Percentiles rank a stretch among this genome's conserved stretches.
Evolutionary conservation across 2,888 invertebrate species (phyloP).

Genomic region (Troides helena): DNA sequence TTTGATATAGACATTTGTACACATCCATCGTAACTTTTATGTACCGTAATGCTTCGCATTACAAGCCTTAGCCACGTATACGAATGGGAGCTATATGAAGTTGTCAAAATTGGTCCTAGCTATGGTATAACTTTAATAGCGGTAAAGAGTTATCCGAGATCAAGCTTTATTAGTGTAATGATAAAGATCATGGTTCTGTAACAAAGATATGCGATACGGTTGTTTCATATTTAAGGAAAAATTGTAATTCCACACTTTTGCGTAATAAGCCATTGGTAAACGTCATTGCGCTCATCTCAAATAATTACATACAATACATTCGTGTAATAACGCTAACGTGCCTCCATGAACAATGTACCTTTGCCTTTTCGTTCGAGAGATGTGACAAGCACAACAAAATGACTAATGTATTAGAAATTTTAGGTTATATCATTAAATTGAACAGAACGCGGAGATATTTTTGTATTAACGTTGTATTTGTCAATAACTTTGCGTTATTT

Average conservation of each 20-base stretch:
- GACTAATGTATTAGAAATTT: too few species aligned
- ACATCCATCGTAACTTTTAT: constrained; percentile 50
- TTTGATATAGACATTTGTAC: constrained; percentile 31
- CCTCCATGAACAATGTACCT: too few species aligned
- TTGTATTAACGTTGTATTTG: too few species aligned
- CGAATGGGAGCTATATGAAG: constrained; percentile 74
- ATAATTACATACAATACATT: too few species aligned
- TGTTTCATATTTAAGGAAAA: constrained; percentile 36
- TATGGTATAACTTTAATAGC: constrained; percentile 57
- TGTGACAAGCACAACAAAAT: too few species aligned
- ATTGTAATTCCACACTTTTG: not conserved
- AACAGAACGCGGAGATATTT: too few species aligned
- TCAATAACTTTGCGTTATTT: too few species aligned
- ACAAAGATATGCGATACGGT: constrained; percentile 42
- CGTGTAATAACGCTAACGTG: too few species aligned
- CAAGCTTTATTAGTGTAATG: constrained; percentile 76
- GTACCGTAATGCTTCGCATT: constrained; percentile 71
- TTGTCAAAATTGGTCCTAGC: constrained; percentile 65
- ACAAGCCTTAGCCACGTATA: constrained; percentile 87
- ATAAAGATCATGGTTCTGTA: constrained; percentile 54
- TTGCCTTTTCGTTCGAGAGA: too few species aligned
- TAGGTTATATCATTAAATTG: too few species aligned
- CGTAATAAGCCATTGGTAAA: too few species aligned
- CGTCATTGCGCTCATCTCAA: too few species aligned
- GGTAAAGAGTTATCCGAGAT: constrained; percentile 60